phyloP scores from a whole-genome alignment of 2,888 invertebrate genomes.

The Gandaritis pyraliata region DNA sequence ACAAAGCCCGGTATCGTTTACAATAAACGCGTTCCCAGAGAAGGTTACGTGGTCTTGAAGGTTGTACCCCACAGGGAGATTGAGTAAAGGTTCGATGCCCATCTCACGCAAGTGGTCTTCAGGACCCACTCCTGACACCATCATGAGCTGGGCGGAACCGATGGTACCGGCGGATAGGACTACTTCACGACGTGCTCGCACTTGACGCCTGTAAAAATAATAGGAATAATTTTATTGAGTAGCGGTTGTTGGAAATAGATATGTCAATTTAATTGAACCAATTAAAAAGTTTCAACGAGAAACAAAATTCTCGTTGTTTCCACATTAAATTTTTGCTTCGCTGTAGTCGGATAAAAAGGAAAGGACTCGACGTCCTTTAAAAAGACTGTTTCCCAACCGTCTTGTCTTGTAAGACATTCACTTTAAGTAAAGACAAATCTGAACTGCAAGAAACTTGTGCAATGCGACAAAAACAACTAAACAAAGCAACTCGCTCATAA shows the following conservation, averaged over 20 bases:
- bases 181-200: conserved; percentile 88
- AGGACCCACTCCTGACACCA: conserved; percentile 93
- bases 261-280: too few relatives aligned
- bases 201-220: conserved; percentile 55
- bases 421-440: conserved; percentile 18
- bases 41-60: conserved; percentile 92
- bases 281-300: too few relatives aligned
- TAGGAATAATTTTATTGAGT: neutral
- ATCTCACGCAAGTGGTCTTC: conserved; percentile 83
- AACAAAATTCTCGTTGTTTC: too few relatives aligned
- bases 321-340: too few relatives aligned
- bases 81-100: conserved; percentile 85
- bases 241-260: too few relatives aligned
- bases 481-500: conserved; percentile 22
- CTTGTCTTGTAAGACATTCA: conserved; percentile 20
- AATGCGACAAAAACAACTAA: conserved; percentile 23
- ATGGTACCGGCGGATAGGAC: conserved; percentile 92
- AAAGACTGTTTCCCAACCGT: conserved; percentile 7
- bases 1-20: conserved; percentile 87
- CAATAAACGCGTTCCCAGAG: conserved; percentile 88
- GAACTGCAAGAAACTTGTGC: conserved; percentile 24
- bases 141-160: conserved; percentile 93
- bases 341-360: too few relatives aligned
- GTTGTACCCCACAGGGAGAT: conserved; percentile 91
- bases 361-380: neutral